phyloP scores from a whole-genome alignment of 2,797 vertebrate species.

The Malurus leucopterus region DNA sequence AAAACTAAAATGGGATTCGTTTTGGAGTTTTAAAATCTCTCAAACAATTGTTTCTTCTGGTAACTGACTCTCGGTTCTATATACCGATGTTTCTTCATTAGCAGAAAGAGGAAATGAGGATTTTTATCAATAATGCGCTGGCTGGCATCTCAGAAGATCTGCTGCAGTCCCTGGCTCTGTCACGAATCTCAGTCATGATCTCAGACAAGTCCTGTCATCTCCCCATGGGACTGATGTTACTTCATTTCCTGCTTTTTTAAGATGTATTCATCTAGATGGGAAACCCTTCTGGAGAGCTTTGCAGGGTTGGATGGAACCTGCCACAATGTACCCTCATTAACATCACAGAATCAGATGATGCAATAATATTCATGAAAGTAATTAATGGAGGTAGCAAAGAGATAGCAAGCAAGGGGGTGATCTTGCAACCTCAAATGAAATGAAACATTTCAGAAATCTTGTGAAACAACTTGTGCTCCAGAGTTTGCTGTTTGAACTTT shows the following conservation, averaged over 20 bases:
- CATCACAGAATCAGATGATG: not conserved
- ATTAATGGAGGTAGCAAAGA: not conserved
- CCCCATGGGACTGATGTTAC: not conserved
- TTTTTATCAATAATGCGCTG: not conserved
- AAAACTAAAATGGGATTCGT: not conserved
- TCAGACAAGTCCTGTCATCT: conserved; percentile 4
- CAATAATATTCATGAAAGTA: not conserved
- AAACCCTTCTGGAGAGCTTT: not conserved
- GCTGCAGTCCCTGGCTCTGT: not conserved
- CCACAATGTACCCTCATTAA: not conserved
- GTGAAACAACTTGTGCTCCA: not conserved
- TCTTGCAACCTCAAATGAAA: not conserved
- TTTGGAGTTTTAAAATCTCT: not conserved
- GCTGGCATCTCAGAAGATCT: not conserved
- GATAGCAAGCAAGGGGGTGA: not conserved
- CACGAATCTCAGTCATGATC: not conserved
- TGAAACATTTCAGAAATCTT: not conserved
- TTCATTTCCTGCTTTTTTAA: conserved; percentile 18
- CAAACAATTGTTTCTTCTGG: not conserved
- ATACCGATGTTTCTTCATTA: not conserved
- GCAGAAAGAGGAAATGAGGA: not conserved
- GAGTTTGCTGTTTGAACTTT: not conserved
- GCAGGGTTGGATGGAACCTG: not conserved
- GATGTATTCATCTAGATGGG: not conserved
- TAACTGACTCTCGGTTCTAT: not conserved